These are phyloP conservation scores for Bos javanicus DNA, from an alignment of 2,113 vertebrate species.

Conservation along the genomic window DNA sequence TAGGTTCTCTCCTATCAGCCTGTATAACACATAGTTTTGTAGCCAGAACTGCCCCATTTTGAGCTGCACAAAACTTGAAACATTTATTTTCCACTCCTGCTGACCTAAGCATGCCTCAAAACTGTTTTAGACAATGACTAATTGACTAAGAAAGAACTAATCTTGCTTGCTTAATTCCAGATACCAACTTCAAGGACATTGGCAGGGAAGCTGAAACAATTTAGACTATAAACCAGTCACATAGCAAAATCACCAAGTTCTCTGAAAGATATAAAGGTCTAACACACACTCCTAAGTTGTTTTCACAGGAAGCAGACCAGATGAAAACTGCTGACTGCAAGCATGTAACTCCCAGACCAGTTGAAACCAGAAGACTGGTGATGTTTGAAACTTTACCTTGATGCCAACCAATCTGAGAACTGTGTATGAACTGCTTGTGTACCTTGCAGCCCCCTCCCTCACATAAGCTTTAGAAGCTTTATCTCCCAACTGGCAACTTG, in stretches of 20 bases:
- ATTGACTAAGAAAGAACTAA: neutral
- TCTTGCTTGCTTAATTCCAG: neutral
- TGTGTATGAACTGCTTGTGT: neutral
- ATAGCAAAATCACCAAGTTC: neutral
- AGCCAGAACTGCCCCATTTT: neutral
- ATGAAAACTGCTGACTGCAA: neutral
- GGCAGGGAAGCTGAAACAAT: neutral
- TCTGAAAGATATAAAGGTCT: neutral
- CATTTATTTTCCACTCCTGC: neutral
- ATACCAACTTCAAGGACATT: neutral
- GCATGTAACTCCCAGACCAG: neutral
- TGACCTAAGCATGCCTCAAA: neutral
- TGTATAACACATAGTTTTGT: neutral
- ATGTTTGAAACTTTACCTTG: neutral
- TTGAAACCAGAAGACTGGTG: neutral
- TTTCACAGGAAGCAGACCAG: neutral
- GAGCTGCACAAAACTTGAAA: neutral
- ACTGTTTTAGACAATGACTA: neutral
- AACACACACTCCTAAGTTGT: neutral
- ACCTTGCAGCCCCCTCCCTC: neutral
- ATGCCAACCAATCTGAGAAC: neutral
- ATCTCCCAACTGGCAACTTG: neutral
- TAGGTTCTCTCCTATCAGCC: neutral
- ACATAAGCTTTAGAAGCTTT: neutral
- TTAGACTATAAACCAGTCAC: neutral